These are phyloP conservation scores for Platypus cylindrus DNA, from an alignment of 2,888 invertebrate species.

Conservation along the genomic window DNA sequence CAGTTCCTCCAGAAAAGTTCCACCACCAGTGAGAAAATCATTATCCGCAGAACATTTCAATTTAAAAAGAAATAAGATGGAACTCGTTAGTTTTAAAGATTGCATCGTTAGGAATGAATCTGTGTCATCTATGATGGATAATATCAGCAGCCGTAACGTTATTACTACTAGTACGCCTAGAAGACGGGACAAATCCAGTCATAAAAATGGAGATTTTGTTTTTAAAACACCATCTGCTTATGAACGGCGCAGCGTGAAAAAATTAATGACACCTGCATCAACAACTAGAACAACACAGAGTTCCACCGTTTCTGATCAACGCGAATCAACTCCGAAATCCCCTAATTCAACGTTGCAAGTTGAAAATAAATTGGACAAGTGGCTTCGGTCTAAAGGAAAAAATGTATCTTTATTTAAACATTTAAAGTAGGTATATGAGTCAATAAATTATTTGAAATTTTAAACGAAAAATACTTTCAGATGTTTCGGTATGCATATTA, in stretches of 20 bases:
- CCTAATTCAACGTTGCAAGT: slow-evolving; percentile 6
- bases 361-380: slow-evolving; percentile 33
- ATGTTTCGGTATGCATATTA: slow-evolving; percentile 15
- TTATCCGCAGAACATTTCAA: too few relatives aligned
- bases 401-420: slow-evolving; percentile 19
- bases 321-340: slow-evolving; percentile 10
- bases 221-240: slow-evolving; percentile 22
- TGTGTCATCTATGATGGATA: too few relatives aligned
- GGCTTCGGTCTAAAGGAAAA: slow-evolving; percentile 38
- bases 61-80: too few relatives aligned
- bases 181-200: too few relatives aligned
- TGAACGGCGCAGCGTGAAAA: slow-evolving; percentile 16
- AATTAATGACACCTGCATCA: slow-evolving; percentile 9
- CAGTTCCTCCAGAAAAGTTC: too few relatives aligned
- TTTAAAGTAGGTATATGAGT: slow-evolving; percentile 13
- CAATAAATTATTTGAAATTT: neutral
- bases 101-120: too few relatives aligned
- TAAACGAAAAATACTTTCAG: slow-evolving; percentile 4
- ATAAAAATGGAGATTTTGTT: slow-evolving; percentile 8
- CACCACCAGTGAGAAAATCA: too few relatives aligned
- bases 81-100: too few relatives aligned
- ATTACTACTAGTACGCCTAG: too few relatives aligned
- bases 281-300: slow-evolving; percentile 25
- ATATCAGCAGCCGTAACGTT: too few relatives aligned
- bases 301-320: too few relatives aligned